These are phyloP conservation scores for Trogon melanurus DNA, from an alignment of 2,113 vertebrate species.

Conservation along the genomic window DNA sequence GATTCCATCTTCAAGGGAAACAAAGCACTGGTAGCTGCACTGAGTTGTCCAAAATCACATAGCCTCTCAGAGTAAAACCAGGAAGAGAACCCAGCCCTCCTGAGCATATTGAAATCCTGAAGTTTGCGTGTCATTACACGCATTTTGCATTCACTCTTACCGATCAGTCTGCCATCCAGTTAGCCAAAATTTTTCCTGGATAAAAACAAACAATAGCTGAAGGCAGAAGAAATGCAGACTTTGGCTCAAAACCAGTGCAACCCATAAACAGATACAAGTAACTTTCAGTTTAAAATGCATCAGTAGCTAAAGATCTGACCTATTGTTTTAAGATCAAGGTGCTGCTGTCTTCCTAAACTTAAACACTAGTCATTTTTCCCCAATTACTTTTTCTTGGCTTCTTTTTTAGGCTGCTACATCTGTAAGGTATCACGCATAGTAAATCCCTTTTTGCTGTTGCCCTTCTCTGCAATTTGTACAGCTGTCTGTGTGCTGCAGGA, in stretches of 20 bases:
- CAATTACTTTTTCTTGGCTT: neutral
- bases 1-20: conserved; percentile 2
- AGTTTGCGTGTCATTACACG: neutral
- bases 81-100: neutral
- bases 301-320: neutral
- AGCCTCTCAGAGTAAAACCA: neutral
- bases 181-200: neutral
- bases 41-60: neutral
- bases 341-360: neutral
- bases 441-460: neutral
- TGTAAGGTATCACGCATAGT: neutral
- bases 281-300: neutral
- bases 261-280: neutral
- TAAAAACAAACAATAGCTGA: neutral
- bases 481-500: neutral
- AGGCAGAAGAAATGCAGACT: neutral
- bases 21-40: neutral
- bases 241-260: neutral
- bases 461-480: neutral
- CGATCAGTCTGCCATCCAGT: neutral
- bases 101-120: neutral
- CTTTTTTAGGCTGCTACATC: neutral
- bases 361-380: neutral
- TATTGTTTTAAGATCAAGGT: neutral
- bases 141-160: neutral